These are phyloP conservation scores for Agriotes lineatus DNA, from an alignment of 2,888 invertebrate species.

Conservation along the genomic window DNA sequence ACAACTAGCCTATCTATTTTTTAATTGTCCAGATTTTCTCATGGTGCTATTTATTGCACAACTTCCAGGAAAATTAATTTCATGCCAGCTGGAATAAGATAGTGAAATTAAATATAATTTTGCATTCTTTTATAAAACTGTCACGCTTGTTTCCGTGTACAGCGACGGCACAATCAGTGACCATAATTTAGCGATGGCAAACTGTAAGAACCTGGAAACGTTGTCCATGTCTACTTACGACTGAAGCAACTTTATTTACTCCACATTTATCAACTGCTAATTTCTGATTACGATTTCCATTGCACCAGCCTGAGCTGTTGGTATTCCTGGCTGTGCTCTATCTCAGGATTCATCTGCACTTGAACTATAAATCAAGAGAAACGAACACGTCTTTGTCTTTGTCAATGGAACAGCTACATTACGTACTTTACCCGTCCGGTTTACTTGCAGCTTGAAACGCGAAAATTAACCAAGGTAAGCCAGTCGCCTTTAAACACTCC, in stretches of 20 bases:
- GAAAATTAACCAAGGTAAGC: conserved; percentile 14
- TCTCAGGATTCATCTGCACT: conserved; percentile 2
- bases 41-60: too few relatives aligned
- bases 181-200: too few relatives aligned
- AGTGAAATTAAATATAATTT: too few relatives aligned
- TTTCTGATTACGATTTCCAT: neutral
- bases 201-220: too few relatives aligned
- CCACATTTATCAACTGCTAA: neutral
- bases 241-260: neutral
- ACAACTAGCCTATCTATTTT: too few relatives aligned
- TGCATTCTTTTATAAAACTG: too few relatives aligned
- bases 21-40: too few relatives aligned
- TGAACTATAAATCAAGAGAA: conserved; percentile 1
- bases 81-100: too few relatives aligned
- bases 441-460: neutral
- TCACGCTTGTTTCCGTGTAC: too few relatives aligned
- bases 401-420: conserved; percentile 16
- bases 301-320: neutral
- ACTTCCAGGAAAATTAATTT: too few relatives aligned
- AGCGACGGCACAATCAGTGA: too few relatives aligned
- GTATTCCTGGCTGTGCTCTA: neutral
- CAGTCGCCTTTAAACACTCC: neutral
- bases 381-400: conserved; percentile 5
- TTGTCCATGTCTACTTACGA: too few relatives aligned
- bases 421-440: conserved; percentile 16